Base-by-base conservation (phyloP, 2,888 invertebrate genomes). In the Xiphydria camelus region DNA sequence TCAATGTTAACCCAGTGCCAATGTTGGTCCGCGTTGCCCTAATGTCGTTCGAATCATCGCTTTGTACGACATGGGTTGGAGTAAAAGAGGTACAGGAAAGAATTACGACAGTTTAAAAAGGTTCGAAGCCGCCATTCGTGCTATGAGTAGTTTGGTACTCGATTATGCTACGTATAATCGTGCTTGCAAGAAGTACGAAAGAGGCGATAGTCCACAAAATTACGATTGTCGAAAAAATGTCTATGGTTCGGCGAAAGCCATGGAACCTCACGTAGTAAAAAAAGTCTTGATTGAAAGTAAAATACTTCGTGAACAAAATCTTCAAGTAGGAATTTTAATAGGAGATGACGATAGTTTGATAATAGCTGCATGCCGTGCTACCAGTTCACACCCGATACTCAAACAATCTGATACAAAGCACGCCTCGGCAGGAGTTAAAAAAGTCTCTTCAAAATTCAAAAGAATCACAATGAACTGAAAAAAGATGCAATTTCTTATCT, bases 171-270 rank as follows among this genome's bases (percentile, higher is more conserved):
- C 54, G 3, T 26, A 45, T 25, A 52, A 49, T 12, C 51, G 48
- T 19, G 46, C 37, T 39, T 58, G 55, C 17, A 32, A 42, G 25
- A 38, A 37, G 25, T 54, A 50, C 33, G 44, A 47, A 31, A 22
- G 10, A 17, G 15, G 7, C 15, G n/a, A 15, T 14, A 10, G 22
- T 21, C 29, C 44, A 38, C 45, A 45, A 20, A 31, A 52, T 26
- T 44, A 56, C 41, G 48, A 53, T 37, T 59, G 55, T 23, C 39
- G 57, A 10, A 20, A 32, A 15, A 56, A 54, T 41, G 53, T 44
- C 29, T 21, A 15, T n/a, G 55, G 54, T 9, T 54, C 51, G 23
- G 50, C 53, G 2, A 59, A 60, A 36, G 52, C 53, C 6, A 60
- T 59, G 59, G 55, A 61, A 25, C 47, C 58, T 9, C 31, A 55